Conservation (phyloP, 2,797 vertebrate species). For the Gallirallus australis region DNA sequence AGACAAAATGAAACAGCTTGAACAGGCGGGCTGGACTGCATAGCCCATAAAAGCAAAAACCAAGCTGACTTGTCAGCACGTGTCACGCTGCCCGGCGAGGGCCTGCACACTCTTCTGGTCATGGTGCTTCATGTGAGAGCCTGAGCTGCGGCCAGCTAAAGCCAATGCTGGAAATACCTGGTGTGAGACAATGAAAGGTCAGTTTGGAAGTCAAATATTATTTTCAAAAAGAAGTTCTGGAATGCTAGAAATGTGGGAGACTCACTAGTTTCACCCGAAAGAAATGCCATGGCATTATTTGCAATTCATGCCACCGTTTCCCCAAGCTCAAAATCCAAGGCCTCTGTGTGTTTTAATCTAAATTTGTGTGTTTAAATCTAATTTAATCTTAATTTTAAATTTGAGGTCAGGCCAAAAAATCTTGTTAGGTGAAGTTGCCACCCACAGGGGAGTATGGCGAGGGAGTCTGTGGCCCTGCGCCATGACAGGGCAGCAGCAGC, state of each 20-base stretch:
- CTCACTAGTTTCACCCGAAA: not conserved
- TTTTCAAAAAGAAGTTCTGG: not conserved
- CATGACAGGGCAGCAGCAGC: not conserved
- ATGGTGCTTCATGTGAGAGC: not conserved
- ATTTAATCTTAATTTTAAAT: not conserved
- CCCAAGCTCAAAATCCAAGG: not conserved
- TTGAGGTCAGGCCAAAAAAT: not conserved
- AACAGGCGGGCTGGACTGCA: slow-evolving; percentile 41
- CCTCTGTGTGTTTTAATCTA: not conserved
- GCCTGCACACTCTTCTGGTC: not conserved
- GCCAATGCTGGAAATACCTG: not conserved
- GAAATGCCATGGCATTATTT: not conserved
- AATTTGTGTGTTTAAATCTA: not conserved
- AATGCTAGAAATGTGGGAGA: not conserved
- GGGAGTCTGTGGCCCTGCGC: not conserved
- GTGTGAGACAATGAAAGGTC: not conserved
- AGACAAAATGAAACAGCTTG: slow-evolving; percentile 69
- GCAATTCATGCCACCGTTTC: not conserved
- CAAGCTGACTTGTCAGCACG: not conserved
- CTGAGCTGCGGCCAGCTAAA: not conserved
- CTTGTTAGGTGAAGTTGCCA: not conserved
- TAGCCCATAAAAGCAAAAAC: slow-evolving; percentile 36
- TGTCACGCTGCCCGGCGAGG: not conserved
- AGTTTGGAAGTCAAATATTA: not conserved
- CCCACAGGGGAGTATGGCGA: accelerated